A percentile compares a stretch with the other conserved stretches of the same genome.
phyloP scores from a whole-genome alignment of 2,888 invertebrate genomes.

The Pheosia tremula region DNA sequence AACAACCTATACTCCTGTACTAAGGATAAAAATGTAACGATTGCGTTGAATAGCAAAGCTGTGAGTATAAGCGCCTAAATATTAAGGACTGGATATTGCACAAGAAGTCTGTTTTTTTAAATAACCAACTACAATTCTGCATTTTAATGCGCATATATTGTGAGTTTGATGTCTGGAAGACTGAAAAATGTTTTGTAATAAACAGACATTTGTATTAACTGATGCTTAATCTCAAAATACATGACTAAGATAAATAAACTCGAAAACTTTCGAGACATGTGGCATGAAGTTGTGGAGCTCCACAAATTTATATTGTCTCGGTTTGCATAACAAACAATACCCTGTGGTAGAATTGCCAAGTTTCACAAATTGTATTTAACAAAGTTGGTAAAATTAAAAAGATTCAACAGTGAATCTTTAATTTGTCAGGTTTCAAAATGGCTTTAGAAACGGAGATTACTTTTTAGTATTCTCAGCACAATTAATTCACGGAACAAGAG shows the following conservation, averaged over 20 bases:
- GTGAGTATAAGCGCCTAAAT: not conserved
- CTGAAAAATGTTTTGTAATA: too few relatives aligned
- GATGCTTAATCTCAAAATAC: not conserved
- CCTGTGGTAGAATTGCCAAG: not conserved
- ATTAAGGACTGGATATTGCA: not conserved
- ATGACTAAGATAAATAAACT: not conserved
- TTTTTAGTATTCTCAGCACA: slow-evolving; percentile 14
- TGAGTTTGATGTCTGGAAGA: too few relatives aligned
- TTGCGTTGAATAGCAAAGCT: too few relatives aligned
- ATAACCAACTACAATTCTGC: too few relatives aligned
- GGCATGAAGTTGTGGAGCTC: not conserved
- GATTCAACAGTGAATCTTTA: too few relatives aligned
- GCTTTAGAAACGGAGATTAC: not conserved
- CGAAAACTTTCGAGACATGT: not conserved
- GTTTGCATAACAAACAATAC: not conserved
- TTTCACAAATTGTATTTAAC: not conserved
- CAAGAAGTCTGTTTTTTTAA: too few relatives aligned
- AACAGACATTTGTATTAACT: too few relatives aligned
- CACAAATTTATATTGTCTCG: not conserved
- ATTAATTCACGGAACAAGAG: slow-evolving; percentile 20
- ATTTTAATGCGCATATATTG: too few relatives aligned
- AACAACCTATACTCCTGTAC: too few relatives aligned
- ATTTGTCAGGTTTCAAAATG: not conserved
- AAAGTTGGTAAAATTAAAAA: not conserved
- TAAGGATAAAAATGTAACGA: too few relatives aligned